Conservation (phyloP, 2,113 vertebrate species). For the Myrmecobius fasciatus region DNA sequence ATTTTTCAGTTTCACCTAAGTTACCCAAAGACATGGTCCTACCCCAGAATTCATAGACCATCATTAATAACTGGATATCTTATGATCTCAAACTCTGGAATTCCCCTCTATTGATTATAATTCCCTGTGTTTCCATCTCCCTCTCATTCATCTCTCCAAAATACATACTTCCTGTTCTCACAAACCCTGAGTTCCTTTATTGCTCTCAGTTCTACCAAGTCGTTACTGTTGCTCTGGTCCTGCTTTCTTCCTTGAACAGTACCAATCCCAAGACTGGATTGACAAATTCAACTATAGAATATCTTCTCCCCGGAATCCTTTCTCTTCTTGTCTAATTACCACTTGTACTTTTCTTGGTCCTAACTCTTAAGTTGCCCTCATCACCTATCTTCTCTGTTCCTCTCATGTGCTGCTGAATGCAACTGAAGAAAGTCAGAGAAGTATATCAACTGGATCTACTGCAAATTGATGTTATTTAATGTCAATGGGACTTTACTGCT, state of each 20-base stretch:
- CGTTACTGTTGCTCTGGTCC: not conserved
- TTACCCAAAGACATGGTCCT: not conserved
- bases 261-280: not conserved
- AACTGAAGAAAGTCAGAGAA: not conserved
- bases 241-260: not conserved
- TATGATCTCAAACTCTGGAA: not conserved
- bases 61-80: not conserved
- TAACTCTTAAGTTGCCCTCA: not conserved
- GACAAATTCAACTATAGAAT: not conserved
- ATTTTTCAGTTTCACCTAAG: not conserved
- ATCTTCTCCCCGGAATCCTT: not conserved
- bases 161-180: not conserved
- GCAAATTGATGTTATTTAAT: not conserved
- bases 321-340: not conserved
- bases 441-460: not conserved
- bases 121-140: not conserved
- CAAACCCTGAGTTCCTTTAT: not conserved
- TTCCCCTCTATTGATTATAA: not conserved
- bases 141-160: not conserved
- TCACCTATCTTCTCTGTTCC: not conserved
- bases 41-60: not conserved
- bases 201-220: not conserved
- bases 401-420: not conserved
- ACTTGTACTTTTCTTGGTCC: not conserved
- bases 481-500: not conserved